Evolutionary conservation across 2,797 vertebrate species (phyloP).

Genomic region (Sebastiscus albofasciatus): DNA sequence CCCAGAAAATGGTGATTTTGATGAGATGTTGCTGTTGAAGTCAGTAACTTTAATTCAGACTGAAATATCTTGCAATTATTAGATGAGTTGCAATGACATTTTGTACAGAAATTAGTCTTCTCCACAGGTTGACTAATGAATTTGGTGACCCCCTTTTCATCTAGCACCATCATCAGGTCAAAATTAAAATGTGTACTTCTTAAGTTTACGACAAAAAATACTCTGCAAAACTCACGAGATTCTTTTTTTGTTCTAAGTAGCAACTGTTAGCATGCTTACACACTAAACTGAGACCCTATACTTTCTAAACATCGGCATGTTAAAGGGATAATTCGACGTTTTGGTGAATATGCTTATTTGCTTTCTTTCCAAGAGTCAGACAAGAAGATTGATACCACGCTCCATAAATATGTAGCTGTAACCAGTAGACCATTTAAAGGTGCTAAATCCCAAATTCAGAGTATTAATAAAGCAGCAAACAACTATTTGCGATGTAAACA

Average conservation of each 20-base stretch:
- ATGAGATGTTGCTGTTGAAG: not conserved
- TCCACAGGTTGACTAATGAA: not conserved
- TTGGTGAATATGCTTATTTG: rapidly evolving
- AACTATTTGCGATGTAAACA: too few species aligned
- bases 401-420: too few species aligned
- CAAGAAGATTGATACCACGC: too few species aligned
- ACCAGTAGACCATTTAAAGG: too few species aligned
- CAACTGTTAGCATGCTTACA: not conserved
- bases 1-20: not conserved
- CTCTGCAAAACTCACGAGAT: rapidly evolving
- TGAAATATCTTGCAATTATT: not conserved
- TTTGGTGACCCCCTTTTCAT: not conserved
- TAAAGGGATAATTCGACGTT: rapidly evolving
- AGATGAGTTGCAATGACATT: not conserved
- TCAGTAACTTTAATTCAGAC: not conserved
- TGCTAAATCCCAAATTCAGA: too few species aligned
- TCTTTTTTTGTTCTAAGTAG: rapidly evolving
- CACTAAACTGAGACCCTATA: not conserved
- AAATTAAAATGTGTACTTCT: not conserved
- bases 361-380: not conserved
- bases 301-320: not conserved
- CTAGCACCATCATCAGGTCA: too few species aligned
- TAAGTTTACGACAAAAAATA: not conserved
- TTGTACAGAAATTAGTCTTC: not conserved
- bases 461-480: too few species aligned